Conservation (phyloP, 2,888 invertebrate species). For the Cosmia trapezina region DNA sequence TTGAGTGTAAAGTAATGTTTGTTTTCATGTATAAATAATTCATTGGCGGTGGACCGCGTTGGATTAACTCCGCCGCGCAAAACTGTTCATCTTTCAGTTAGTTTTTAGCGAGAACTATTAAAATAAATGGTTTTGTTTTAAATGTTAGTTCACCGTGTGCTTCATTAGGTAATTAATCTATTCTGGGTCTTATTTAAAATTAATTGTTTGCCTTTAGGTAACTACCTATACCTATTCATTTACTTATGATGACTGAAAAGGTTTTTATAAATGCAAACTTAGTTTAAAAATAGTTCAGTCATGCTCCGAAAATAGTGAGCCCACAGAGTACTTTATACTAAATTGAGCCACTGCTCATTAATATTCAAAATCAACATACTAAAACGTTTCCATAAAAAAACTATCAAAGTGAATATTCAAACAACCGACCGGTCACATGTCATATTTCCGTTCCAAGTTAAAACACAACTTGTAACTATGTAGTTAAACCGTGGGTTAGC, state of each 20-base stretch:
- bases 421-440: background rate
- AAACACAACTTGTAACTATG: conserved; percentile 19
- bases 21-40: conserved; percentile 68
- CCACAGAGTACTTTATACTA: too few species aligned
- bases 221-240: background rate
- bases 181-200: conserved; percentile 13
- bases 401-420: conserved; percentile 6
- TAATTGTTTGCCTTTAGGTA: background rate
- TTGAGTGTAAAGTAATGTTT: conserved; percentile 23
- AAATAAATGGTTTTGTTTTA: conserved; percentile 66
- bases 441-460: conserved; percentile 19
- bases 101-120: conserved; percentile 68
- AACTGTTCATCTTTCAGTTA: conserved; percentile 70
- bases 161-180: conserved; percentile 35
- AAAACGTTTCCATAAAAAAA: background rate
- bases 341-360: background rate
- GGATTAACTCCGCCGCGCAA: conserved; percentile 68
- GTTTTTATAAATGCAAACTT: background rate
- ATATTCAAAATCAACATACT: background rate
- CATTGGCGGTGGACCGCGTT: conserved; percentile 67
- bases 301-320: too few species aligned
- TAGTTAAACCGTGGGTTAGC: conserved; percentile 9
- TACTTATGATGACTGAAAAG: background rate
- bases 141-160: conserved; percentile 43
- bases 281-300: background rate